phyloP scores from a whole-genome alignment of 2,888 invertebrate genomes.

The Macaria liturata region DNA sequence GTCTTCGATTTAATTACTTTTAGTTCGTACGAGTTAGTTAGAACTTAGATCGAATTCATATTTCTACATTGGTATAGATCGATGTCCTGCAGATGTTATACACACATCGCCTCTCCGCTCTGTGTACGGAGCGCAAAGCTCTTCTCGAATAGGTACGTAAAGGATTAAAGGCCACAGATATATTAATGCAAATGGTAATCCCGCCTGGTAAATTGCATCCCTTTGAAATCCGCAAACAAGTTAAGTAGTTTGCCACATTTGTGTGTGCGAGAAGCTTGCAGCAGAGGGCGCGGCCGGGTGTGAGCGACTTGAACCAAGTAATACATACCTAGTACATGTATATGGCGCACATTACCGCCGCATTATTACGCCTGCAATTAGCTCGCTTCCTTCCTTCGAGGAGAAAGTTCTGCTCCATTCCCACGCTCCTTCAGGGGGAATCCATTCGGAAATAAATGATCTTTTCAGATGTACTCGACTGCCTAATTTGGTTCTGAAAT shows the following conservation, averaged over 20 bases:
- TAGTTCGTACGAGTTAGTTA: slow-evolving; percentile 35
- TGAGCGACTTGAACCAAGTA: slow-evolving; percentile 32
- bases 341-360: slow-evolving; percentile 24
- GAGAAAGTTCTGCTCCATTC: slow-evolving; percentile 19
- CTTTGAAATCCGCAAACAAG: slow-evolving; percentile 47
- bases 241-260: slow-evolving; percentile 44
- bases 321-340: slow-evolving; percentile 29
- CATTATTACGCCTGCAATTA: slow-evolving; percentile 22
- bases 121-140: no score
- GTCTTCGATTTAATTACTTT: slow-evolving; percentile 40
- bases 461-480: slow-evolving; percentile 11
- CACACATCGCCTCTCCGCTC: no score
- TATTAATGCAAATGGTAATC: slow-evolving; percentile 29
- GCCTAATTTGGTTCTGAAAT: background rate
- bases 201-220: slow-evolving; percentile 41
- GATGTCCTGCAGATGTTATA: no score
- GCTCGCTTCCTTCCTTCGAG: slow-evolving; percentile 18
- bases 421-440: slow-evolving; percentile 11
- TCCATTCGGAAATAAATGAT: slow-evolving; percentile 12
- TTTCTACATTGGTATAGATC: background rate
- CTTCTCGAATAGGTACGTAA: no score
- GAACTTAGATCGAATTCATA: slow-evolving; percentile 2
- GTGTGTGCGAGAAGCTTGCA: slow-evolving; percentile 38
- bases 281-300: slow-evolving; percentile 13
- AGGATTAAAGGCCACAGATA: no score